These are phyloP conservation scores for Myotis pilosus DNA, from an alignment of 2,797 vertebrate genomes.

Conservation along the genomic window DNA sequence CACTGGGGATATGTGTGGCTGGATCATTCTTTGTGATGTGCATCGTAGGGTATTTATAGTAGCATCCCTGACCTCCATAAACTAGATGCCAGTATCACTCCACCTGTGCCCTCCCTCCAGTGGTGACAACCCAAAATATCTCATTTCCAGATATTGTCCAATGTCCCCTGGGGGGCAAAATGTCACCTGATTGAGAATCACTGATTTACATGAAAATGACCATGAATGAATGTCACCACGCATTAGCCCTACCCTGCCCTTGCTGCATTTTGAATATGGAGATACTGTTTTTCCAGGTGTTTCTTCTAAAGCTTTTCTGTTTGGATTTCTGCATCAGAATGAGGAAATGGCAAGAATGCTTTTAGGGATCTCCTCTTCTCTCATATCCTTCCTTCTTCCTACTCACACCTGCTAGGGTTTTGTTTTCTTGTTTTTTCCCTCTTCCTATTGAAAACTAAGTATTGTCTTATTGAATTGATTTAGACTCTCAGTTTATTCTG, in stretches of 20 bases:
- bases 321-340: constrained; percentile 22
- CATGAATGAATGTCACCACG: neutral
- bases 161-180: neutral
- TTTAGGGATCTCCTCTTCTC: constrained; percentile 7
- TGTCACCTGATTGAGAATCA: neutral
- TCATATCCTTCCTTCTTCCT: constrained; percentile 61
- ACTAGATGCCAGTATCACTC: neutral
- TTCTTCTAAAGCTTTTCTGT: constrained; percentile 60
- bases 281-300: constrained; percentile 47
- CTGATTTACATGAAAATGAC: neutral
- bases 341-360: constrained; percentile 56
- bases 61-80: neutral
- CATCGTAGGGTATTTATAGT: neutral
- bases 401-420: constrained; percentile 2
- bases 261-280: constrained; percentile 32
- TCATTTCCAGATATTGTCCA: neutral
- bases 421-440: neutral
- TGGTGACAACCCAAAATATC: neutral
- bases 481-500: constrained; percentile 4
- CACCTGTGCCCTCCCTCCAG: neutral
- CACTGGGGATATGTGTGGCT: neutral
- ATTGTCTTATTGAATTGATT: constrained; percentile 31
- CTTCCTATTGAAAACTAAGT: constrained; percentile 39
- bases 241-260: neutral
- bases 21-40: neutral